Percentiles rank a stretch among this genome's conserved stretches.
Conservation (phyloP, 2,113 vertebrate genomes). For the Coptodon rendalli region DNA sequence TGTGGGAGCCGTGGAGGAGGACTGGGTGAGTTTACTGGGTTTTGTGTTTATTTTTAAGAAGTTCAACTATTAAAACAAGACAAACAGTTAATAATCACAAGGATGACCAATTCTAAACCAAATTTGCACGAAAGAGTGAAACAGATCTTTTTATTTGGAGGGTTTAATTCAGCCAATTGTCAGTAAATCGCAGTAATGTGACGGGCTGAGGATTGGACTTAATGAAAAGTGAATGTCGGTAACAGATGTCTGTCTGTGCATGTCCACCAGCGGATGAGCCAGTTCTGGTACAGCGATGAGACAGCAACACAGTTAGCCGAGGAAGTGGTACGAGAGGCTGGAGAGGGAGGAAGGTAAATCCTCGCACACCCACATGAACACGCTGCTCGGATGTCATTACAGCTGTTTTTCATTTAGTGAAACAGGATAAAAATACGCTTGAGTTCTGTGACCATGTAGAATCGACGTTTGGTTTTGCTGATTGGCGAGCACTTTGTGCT, state of each 20-base stretch:
- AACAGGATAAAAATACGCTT: not conserved
- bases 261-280: constrained; percentile 82
- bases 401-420: not conserved
- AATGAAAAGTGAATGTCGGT: not conserved
- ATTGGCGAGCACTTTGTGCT: not conserved
- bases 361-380: not conserved
- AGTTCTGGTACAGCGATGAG: constrained; percentile 93
- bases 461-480: not conserved
- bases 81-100: not conserved
- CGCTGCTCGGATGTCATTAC: not conserved
- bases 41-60: not conserved
- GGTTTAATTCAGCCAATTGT: not conserved
- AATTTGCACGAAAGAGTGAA: not conserved
- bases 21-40: constrained; percentile 80
- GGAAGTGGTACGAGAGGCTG: constrained; percentile 78
- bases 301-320: constrained; percentile 79
- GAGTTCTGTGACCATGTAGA: too few species aligned
- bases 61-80: not conserved
- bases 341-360: constrained; percentile 81
- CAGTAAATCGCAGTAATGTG: not conserved
- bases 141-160: not conserved
- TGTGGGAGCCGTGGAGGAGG: constrained; percentile 83
- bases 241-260: not conserved
- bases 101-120: not conserved
- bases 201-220: not conserved